phyloP scores from a whole-genome alignment of 2,797 vertebrate species.

The Acanthurus lineatus region DNA sequence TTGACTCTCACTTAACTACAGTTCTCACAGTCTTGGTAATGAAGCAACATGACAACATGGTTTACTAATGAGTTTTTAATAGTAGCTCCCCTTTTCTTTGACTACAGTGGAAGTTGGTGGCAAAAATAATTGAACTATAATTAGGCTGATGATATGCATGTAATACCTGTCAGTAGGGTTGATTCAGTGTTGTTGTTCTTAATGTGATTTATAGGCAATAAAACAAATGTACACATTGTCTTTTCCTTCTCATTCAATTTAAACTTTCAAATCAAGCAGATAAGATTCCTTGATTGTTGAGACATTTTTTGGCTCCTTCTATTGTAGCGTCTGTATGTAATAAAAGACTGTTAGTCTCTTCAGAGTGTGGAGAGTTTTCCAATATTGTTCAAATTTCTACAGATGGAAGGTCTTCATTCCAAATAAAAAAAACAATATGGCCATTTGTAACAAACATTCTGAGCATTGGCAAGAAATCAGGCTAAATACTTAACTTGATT shows the following conservation, averaged over 20 bases:
- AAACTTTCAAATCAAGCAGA: neutral
- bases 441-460: slow-evolving; percentile 16
- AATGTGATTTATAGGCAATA: no score
- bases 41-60: neutral
- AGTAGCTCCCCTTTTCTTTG: neutral
- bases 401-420: slow-evolving; percentile 9
- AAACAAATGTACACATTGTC: no score
- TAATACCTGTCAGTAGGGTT: neutral
- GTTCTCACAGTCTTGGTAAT: neutral
- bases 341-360: slow-evolving; percentile 13
- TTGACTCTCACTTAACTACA: neutral
- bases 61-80: slow-evolving; percentile 7
- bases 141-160: neutral
- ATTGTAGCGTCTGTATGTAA: neutral
- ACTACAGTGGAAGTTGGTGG: neutral
- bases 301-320: neutral
- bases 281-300: neutral
- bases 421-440: slow-evolving; percentile 10
- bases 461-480: slow-evolving; percentile 58
- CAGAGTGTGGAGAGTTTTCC: neutral
- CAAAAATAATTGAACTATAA: neutral
- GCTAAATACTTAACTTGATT: slow-evolving; percentile 66
- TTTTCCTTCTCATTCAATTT: no score
- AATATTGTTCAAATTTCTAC: slow-evolving; percentile 10
- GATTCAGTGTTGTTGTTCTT: neutral